Base-by-base conservation (phyloP, 2,113 vertebrate genomes). In the Phocoena phocoena region DNA sequence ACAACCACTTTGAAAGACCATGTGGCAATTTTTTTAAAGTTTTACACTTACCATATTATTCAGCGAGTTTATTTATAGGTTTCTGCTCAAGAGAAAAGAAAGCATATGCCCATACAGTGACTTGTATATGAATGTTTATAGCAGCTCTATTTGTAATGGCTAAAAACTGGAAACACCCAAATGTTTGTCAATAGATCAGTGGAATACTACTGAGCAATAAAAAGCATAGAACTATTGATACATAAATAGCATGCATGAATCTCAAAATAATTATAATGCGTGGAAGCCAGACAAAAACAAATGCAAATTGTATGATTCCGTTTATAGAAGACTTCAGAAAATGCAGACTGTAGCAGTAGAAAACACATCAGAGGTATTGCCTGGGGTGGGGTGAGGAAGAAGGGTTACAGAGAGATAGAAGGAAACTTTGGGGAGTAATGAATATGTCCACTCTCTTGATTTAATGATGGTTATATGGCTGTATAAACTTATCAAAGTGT, bases 101-200 rank as follows among this genome's bases (percentile, higher is more conserved):
- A 79, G 11, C 8, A 53, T 80, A 36, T 82, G 6, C 25, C 12
- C 0, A 26, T 74, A 58, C 14, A 80, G 15, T 74, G 47, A 63
- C 62, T 90, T 86, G 2, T 31, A 81, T 60, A 33, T 85, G 17
- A 38, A 36, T 91, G 8, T 79, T 82, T 70, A 80, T 70, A 60
- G 25, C n/a, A 86, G 14, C 47, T 80, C 82, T 89, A 38, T 73
- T 88, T 91, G 26, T 93, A 81, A 60, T 63, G 76, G 41, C 18
- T 87, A 55, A 87, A 65, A 93, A 70, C 36, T 92, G 41, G n/a
- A 80, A 96, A 53, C 28, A 86, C 60, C 31, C 68, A 95, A 11
- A 70, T 97, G n/a, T 82, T 91, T 41, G 67, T 67, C 83, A 95
- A 1, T 5, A 80, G 25, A 26, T 91, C 50, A 44, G 8, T 88